Base-by-base conservation (phyloP, 2,113 vertebrate species). In the Mellivora capensis region DNA sequence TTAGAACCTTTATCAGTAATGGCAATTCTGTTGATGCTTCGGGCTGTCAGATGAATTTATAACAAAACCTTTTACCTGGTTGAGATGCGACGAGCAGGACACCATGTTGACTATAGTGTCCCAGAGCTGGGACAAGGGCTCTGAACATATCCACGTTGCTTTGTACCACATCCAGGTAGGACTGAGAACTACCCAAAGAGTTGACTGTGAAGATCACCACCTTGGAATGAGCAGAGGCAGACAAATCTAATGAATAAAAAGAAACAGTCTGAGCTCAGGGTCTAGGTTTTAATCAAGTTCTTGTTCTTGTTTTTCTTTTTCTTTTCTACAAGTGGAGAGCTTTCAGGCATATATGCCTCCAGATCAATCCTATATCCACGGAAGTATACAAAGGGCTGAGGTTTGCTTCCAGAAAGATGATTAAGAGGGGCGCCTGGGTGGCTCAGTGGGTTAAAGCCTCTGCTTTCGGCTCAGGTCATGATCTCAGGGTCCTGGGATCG, bases 101-200 rank as follows among this genome's bases (percentile, higher is more conserved):
- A 3, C 99, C 96, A 0, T 98, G 97, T 37, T 99, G 99, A 97
- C 99, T 99, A 94, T 99, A 98, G 81, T 98, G 99, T 0, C 99
- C 98, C 94, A 99, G 93, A 62, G 95, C 98, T 27, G 99, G 99
- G 87, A 99, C 98, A 64, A 99, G 98, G 47, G 98, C 98, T 97
- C 99, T 98, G 98, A 99, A 99, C 97, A 99, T 97, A 90, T 99
- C 99, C 90, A 99, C 99, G 0, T 99, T 99, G 79, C 99, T 99
- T 97, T 99, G 99, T 37, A 99, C 98, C 71, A 99, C 99, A 37
- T 99, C 98, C 0, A 99, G 98, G 2, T 99, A 99, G 0, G 99
- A 99, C 98, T 99, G 99, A 97, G 99, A 99, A 14, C 98, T 98
- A 82, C 99, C 99, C 99, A 99, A 99, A 18, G 99, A 99, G 52